Percentiles rank a stretch among this genome's conserved stretches.
Conservation (phyloP, 1,140 invertebrate genomes). For the Hypsibius dujardini region DNA sequence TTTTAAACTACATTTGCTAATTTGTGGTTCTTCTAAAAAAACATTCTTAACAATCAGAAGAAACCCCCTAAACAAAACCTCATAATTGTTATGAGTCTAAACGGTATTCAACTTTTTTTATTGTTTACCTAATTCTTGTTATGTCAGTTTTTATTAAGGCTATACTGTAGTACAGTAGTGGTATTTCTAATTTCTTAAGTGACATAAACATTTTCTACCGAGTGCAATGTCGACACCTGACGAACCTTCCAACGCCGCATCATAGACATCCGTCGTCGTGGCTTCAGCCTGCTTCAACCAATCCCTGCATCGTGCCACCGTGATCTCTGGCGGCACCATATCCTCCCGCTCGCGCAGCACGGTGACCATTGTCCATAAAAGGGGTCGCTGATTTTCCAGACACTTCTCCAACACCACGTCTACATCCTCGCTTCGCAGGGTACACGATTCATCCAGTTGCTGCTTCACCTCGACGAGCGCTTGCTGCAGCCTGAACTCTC, state of each 20-base stretch:
- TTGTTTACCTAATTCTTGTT: background rate
- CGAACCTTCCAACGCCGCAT: constrained; percentile 3
- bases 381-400: background rate
- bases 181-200: background rate
- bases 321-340: background rate
- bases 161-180: background rate
- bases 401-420: background rate
- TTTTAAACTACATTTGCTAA: no score
- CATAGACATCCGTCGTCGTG: background rate
- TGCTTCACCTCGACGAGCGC: background rate
- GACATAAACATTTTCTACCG: background rate
- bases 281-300: background rate
- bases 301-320: background rate
- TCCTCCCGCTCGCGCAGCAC: background rate
- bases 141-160: background rate
- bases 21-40: no score
- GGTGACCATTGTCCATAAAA: background rate
- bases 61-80: no score
- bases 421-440: background rate
- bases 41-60: no score
- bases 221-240: background rate
- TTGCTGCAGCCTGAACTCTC: background rate
- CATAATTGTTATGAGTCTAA: no score
- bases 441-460: background rate
- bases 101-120: background rate